Evolutionary conservation across 2,113 vertebrate genomes (phyloP).

Genomic region (cattle (Bos taurus)): DNA sequence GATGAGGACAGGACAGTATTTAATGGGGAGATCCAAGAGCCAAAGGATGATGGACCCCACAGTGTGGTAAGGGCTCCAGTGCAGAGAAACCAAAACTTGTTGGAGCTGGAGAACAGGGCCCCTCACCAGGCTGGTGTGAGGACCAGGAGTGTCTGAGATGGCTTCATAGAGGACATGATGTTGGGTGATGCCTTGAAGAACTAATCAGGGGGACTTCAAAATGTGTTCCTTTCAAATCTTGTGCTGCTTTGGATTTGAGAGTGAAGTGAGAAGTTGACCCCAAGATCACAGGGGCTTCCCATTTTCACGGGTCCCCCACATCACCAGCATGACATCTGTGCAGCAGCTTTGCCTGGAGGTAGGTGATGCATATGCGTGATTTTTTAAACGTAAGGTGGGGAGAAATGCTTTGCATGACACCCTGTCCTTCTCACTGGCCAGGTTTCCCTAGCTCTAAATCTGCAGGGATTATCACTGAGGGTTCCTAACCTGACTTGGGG

Average conservation of each 20-base stretch:
- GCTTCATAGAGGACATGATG: not conserved
- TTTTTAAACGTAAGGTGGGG: not conserved
- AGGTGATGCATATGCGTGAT: not conserved
- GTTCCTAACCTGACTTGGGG: not conserved
- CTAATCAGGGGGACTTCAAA: not conserved
- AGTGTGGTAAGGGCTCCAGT: not conserved
- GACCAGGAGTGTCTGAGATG: not conserved
- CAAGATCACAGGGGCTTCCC: not conserved
- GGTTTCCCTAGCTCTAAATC: slow-evolving; percentile 25
- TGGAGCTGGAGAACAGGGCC: not conserved
- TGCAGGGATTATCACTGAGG: not conserved
- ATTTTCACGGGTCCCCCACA: not conserved
- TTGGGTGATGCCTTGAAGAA: not conserved
- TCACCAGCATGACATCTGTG: not conserved
- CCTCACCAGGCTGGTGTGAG: not conserved
- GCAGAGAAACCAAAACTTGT: not conserved
- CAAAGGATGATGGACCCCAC: not conserved
- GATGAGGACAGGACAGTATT: not conserved
- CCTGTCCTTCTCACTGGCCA: not conserved
- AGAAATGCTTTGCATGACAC: not conserved
- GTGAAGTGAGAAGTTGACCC: not conserved
- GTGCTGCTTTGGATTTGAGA: not conserved
- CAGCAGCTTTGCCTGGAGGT: not conserved
- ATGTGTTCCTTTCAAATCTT: not conserved
- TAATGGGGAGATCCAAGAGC: not conserved